Base-by-base conservation (phyloP, 2,113 vertebrate genomes). In the Archocentrus centrarchus region DNA sequence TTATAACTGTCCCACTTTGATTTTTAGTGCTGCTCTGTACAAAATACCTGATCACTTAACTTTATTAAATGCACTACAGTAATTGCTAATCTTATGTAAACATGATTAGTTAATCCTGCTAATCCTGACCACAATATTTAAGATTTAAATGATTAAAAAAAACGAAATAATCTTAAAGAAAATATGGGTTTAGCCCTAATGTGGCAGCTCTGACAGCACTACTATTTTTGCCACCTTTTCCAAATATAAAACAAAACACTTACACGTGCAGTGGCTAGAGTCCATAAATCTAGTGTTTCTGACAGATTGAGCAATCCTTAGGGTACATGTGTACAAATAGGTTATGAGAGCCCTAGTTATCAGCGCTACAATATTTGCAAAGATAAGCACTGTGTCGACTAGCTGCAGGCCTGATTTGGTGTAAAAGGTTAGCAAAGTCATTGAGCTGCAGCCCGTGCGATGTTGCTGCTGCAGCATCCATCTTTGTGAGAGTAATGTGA, bases 381-480 rank as follows among this genome's bases (percentile, higher is more conserved):
- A 94, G 95, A 95, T 94, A 94, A 94, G 93, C 90, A 88, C 37
- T 87, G 50, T 85, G 77, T 84, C 39, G 75, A 86, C 83, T 89
- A 80, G 89, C 91, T 90, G 85, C 79, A 78, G 84, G 90, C 83
- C 81, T 88, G 80, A 75, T 86, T 83, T 85, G 77, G 62, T 86
- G 68, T 79, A 85, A 95, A 93, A 93, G 91, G 92, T 94, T 93
- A 92, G 89, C 24, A 44, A 79, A 93, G 88, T 93, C 90, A 77
- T 78, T 87, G 89, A 89, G 78, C 89, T 89, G 82, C 88, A 90
- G 84, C 83, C 55, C 7, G n/a, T 47, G 75, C 47, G 58, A 88
- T 76, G 41, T 57, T 86, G 89, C 80, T 59, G 75, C 90, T 37
- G 88, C 61, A 79, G 88, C 84, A 91, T 93, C 86, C 80, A 84